Percentiles rank a stretch among this genome's conserved stretches.
Conservation (phyloP, 2,113 vertebrate genomes). For the Coryphaenoides rupestris region DNA sequence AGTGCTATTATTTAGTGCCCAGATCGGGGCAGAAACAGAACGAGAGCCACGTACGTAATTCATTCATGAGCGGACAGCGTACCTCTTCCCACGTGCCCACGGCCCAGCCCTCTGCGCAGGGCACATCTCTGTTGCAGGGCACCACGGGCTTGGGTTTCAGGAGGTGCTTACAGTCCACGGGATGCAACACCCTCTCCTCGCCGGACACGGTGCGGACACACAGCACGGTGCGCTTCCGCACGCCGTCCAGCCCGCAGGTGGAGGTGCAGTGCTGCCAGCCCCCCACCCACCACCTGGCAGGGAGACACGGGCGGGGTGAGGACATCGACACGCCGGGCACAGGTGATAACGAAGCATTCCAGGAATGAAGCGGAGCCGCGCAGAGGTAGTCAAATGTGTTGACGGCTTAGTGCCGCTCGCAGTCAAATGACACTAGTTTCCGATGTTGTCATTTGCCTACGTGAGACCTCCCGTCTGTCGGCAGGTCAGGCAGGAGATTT, state of each 20-base stretch:
- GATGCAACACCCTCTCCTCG: slow-evolving; percentile 86
- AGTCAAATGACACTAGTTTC: too few relatives aligned
- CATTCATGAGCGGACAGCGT: neutral
- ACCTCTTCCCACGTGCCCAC: slow-evolving; percentile 91
- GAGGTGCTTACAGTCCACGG: slow-evolving; percentile 82
- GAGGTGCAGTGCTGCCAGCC: slow-evolving; percentile 91
- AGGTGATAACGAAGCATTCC: too few relatives aligned
- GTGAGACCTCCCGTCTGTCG: too few relatives aligned
- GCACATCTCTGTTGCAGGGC: slow-evolving; percentile 87
- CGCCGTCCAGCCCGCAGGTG: slow-evolving; percentile 82
- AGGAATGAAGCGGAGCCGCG: too few relatives aligned
- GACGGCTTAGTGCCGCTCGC: too few relatives aligned
- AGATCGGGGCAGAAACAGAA: too few relatives aligned
- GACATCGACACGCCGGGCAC: neutral
- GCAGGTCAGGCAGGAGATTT: too few relatives aligned
- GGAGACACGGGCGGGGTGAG: neutral
- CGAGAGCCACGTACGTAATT: too few relatives aligned
- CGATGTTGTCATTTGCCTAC: too few relatives aligned
- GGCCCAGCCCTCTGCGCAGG: slow-evolving; percentile 88
- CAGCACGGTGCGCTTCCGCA: slow-evolving; percentile 86
- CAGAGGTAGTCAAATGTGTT: too few relatives aligned
- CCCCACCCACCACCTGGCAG: slow-evolving; percentile 91
- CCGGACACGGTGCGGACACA: slow-evolving; percentile 85
- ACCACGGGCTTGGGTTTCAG: slow-evolving; percentile 85
- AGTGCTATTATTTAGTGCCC: too few relatives aligned